A percentile compares a stretch with the other conserved stretches of the same genome.
Evolutionary conservation across 2,113 vertebrate genomes (phyloP).

Genomic region (Cyanoderma ruficeps): DNA sequence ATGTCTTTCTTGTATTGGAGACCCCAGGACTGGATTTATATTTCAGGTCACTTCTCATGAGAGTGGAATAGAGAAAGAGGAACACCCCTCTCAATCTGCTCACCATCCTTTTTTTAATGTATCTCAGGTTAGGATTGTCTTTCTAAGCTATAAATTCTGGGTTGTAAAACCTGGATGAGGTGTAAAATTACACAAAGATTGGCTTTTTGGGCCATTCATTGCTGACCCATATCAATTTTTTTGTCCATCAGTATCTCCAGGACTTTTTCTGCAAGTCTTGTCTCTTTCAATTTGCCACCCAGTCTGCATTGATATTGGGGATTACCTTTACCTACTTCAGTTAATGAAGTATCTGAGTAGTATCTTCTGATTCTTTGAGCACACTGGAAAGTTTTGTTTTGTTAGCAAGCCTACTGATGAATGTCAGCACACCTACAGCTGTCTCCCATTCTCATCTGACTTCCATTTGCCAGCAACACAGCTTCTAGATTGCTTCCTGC

Average conservation of each 20-base stretch:
- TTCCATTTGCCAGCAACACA: background rate
- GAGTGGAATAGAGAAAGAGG: background rate
- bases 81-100: accelerated
- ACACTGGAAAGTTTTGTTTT: background rate
- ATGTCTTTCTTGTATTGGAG: background rate
- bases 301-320: background rate
- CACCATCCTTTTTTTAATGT: background rate
- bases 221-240: accelerated
- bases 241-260: background rate
- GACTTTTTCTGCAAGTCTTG: background rate
- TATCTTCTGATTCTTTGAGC: background rate
- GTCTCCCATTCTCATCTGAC: background rate
- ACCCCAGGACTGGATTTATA: background rate
- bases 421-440: background rate
- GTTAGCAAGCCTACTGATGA: background rate
- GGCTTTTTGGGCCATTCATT: background rate
- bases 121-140: background rate
- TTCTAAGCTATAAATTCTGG: background rate
- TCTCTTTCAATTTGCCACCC: background rate
- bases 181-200: background rate
- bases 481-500: background rate
- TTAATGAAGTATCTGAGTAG: background rate
- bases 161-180: background rate
- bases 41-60: background rate
- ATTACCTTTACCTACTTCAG: background rate